Percentiles rank a stretch among this genome's conserved stretches.
phyloP scores from a whole-genome alignment of 1,140 invertebrate species.

The Drusus annulatus region DNA sequence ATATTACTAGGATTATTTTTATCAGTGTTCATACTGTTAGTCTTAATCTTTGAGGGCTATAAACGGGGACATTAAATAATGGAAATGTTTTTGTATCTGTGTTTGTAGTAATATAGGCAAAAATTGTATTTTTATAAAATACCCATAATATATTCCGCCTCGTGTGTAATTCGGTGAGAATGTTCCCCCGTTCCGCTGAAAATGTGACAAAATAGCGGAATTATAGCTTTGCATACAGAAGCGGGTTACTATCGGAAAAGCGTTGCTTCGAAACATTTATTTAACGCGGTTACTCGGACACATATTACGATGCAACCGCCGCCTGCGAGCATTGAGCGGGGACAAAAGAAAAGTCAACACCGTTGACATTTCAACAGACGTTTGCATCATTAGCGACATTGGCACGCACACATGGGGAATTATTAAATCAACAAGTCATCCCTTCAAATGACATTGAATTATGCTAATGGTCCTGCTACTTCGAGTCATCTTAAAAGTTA shows the following conservation, averaged over 20 bases:
- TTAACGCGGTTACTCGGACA: conserved; percentile 46
- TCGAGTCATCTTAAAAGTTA: no score
- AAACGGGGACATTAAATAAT: no score
- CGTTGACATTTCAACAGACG: not conserved
- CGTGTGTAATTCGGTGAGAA: not conserved
- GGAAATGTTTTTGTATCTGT: no score
- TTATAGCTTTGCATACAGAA: conserved; percentile 44
- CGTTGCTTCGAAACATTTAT: conserved; percentile 53
- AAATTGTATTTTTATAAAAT: no score
- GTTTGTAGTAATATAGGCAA: conserved; percentile 11
- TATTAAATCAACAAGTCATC: no score
- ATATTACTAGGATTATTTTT: no score
- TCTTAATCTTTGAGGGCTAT: no score
- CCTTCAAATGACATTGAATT: not conserved
- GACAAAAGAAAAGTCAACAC: conserved; percentile 23
- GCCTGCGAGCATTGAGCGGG: not conserved
- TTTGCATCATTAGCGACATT: no score
- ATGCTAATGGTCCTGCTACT: not conserved
- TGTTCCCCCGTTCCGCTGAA: not conserved
- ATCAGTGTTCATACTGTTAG: no score
- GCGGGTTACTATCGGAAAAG: conserved; percentile 42
- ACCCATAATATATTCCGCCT: not conserved
- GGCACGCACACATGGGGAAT: no score
- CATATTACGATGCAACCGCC: conserved; percentile 6
- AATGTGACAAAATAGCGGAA: conserved; percentile 42